phyloP scores from a whole-genome alignment of 2,113 vertebrate species.

The Phalacrocorax aristotelis region DNA sequence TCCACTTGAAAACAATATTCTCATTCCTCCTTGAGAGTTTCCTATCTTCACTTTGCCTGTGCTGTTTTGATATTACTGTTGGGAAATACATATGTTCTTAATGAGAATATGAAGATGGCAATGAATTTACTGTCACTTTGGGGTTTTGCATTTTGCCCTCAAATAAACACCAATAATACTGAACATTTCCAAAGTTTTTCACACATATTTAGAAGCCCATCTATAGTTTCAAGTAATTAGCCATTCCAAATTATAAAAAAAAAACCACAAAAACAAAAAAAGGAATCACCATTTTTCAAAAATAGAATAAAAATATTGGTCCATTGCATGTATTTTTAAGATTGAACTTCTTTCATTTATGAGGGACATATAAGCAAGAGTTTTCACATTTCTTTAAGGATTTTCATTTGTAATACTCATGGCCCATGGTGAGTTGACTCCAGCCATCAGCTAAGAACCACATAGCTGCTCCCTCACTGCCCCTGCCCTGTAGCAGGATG shows the following conservation, averaged over 20 bases:
- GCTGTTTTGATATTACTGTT: neutral
- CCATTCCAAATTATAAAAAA: neutral
- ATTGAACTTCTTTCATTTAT: neutral
- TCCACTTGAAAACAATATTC: neutral
- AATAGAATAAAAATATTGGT: neutral
- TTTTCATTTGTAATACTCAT: neutral
- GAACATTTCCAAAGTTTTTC: neutral
- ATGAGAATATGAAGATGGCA: neutral
- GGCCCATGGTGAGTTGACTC: neutral
- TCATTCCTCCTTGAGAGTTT: neutral
- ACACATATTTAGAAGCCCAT: neutral
- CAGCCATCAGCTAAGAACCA: neutral
- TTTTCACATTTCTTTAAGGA: neutral
- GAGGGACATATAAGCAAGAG: neutral
- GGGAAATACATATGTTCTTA: neutral
- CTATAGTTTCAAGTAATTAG: neutral
- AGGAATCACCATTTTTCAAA: neutral
- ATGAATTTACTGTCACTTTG: neutral
- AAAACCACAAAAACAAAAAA: neutral
- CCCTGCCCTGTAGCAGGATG: rapidly evolving
- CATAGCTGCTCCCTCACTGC: neutral
- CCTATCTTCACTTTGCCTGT: neutral
- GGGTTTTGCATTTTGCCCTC: rapidly evolving
- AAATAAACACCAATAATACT: neutral
- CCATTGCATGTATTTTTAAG: neutral